phyloP scores from a whole-genome alignment of 2,113 vertebrate species.

The Sclerurus mexicanus region DNA sequence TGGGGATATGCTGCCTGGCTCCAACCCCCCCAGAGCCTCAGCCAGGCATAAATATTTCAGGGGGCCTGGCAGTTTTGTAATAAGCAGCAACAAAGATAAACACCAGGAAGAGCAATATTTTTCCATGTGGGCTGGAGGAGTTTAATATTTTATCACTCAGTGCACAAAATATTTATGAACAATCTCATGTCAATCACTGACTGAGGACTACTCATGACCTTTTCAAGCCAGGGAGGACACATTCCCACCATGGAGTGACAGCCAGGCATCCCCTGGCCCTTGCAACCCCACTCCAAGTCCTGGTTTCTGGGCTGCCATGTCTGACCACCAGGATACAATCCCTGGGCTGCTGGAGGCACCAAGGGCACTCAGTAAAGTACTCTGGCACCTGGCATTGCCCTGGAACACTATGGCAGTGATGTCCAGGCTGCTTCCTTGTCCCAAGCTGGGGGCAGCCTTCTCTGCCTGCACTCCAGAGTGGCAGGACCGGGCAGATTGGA shows the following conservation, averaged over 20 bases:
- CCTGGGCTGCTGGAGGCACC: not conserved
- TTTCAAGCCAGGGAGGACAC: constrained; percentile 26
- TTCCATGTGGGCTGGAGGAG: constrained; percentile 59
- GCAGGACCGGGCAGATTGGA: not conserved
- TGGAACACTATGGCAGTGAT: fast-evolving
- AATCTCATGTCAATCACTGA: constrained; percentile 53
- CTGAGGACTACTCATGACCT: constrained; percentile 52
- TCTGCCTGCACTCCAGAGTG: not conserved
- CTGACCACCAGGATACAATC: not conserved
- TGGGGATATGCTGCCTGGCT: not conserved
- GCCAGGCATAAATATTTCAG: constrained; percentile 62
- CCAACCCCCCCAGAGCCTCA: not conserved
- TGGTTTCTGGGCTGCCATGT: fast-evolving
- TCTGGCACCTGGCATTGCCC: not conserved
- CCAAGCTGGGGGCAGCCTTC: not conserved
- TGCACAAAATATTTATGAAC: constrained; percentile 70
- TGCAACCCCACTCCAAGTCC: not conserved
- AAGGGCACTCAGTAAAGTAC: not conserved
- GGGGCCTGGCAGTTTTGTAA: constrained; percentile 56
- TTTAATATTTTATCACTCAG: constrained; percentile 72
- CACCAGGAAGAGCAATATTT: constrained; percentile 56
- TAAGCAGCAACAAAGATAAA: constrained; percentile 66
- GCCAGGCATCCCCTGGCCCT: not conserved
- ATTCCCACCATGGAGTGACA: not conserved
- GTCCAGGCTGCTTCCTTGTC: not conserved